Percentiles rank a stretch among this genome's conserved stretches.
Conservation (phyloP, 2,888 invertebrate genomes). For the Polyploca ridens region DNA sequence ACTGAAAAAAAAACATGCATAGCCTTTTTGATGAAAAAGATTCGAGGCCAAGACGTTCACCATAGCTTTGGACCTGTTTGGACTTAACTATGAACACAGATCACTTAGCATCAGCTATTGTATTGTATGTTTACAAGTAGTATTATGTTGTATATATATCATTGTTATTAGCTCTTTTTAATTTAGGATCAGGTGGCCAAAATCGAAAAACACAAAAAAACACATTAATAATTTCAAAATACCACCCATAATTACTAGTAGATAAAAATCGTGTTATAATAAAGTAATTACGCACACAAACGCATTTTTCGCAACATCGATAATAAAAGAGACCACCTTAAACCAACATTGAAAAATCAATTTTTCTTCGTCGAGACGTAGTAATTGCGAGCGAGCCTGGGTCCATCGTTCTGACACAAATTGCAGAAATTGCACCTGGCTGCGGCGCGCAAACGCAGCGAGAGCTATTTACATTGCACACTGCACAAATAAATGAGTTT, state of each 20-base stretch:
- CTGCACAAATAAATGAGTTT: slow-evolving; percentile 40
- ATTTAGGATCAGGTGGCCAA: no score
- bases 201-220: no score
- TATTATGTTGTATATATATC: no score
- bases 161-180: no score
- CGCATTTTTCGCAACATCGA: slow-evolving; percentile 23
- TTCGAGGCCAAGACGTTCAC: no score
- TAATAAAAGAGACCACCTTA: slow-evolving; percentile 58
- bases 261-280: background rate
- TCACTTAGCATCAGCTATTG: no score
- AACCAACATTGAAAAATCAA: slow-evolving; percentile 76
- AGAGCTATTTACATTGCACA: slow-evolving; percentile 63
- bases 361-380: slow-evolving; percentile 70
- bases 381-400: slow-evolving; percentile 64
- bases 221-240: no score
- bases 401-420: slow-evolving; percentile 62
- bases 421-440: slow-evolving; percentile 76
- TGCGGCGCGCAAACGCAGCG: slow-evolving; percentile 40
- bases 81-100: no score
- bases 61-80: no score
- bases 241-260: background rate
- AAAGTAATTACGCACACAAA: slow-evolving; percentile 10
- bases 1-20: background rate
- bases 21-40: no score
- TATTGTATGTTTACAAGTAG: no score